Percentiles rank a stretch among this genome's conserved stretches.
These are phyloP conservation scores for Sthenelais limicola DNA, from an alignment of 2,888 invertebrate species.

Conservation along the genomic window DNA sequence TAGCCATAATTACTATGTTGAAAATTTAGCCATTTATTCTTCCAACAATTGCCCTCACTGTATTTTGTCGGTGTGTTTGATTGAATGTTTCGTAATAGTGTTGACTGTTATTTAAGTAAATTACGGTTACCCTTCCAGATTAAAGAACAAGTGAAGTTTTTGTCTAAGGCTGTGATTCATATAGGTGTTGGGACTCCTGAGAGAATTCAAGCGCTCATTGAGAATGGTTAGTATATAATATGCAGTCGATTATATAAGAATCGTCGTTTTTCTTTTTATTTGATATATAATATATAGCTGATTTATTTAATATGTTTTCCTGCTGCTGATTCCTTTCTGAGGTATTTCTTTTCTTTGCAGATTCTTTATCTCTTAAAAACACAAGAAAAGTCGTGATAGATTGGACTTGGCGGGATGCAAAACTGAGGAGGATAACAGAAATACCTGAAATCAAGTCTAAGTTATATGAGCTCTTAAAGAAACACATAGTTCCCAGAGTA, in stretches of 20 bases:
- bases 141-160: conserved; percentile 24
- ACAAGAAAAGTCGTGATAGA: conserved; percentile 6
- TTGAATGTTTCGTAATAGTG: no score
- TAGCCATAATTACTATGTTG: no score
- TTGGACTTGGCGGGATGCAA: conserved; percentile 34
- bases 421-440: conserved; percentile 15
- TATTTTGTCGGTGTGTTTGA: no score
- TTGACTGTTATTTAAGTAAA: not conserved
- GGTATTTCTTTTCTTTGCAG: conserved; percentile 7
- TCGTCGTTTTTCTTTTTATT: not conserved
- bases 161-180: conserved; percentile 13
- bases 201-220: conserved; percentile 21
- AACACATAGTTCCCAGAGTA: conserved; percentile 1
- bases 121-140: not conserved
- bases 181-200: conserved; percentile 29
- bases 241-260: no score
- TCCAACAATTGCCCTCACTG: no score
- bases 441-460: conserved; percentile 8
- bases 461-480: conserved; percentile 9
- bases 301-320: not conserved
- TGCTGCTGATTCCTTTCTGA: not conserved
- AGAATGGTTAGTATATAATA: conserved; percentile 37
- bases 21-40: no score
- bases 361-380: not conserved
- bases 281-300: not conserved